A percentile compares a stretch with the other conserved stretches of the same genome.
phyloP scores from a whole-genome alignment of 2,888 invertebrate genomes.

The Netelia virgata region DNA sequence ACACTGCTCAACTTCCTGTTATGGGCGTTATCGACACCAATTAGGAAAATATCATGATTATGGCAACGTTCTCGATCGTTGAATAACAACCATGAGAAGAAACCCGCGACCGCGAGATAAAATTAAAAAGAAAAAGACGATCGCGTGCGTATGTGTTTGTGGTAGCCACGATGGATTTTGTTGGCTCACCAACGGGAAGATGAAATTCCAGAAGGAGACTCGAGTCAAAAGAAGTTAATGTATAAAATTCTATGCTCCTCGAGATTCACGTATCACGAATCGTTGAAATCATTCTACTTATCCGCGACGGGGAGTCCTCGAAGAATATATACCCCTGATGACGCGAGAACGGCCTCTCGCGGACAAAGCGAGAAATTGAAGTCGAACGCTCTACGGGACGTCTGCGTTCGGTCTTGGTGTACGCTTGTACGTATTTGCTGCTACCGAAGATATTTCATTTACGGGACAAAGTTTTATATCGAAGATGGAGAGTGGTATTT shows the following conservation, averaged over 20 bases:
- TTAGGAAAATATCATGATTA: no score
- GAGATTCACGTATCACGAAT: slow-evolving; percentile 63
- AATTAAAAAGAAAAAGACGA: background rate
- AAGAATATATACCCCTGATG: slow-evolving; percentile 66
- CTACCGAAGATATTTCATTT: slow-evolving; percentile 81
- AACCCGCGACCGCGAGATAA: no score
- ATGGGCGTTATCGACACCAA: no score
- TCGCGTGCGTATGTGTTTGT: background rate
- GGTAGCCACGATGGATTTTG: slow-evolving; percentile 36
- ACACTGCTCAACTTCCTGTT: no score
- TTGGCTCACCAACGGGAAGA: slow-evolving; percentile 6
- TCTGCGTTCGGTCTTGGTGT: slow-evolving; percentile 20
- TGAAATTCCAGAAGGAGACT: slow-evolving; percentile 36
- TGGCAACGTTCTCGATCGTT: no score
- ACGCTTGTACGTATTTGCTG: slow-evolving; percentile 32
- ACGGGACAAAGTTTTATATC: slow-evolving; percentile 76
- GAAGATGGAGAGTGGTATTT: background rate
- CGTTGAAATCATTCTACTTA: slow-evolving; percentile 82
- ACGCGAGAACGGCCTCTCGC: slow-evolving; percentile 51
- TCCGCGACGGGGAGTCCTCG: slow-evolving; percentile 80
- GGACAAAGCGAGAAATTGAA: slow-evolving; percentile 62
- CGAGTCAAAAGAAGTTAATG: slow-evolving; percentile 53
- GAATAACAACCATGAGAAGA: no score
- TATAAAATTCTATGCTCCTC: slow-evolving; percentile 41
- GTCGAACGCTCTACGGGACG: slow-evolving; percentile 58